Conservation (phyloP, 2,797 vertebrate species). For the Eospalax fontanierii region DNA sequence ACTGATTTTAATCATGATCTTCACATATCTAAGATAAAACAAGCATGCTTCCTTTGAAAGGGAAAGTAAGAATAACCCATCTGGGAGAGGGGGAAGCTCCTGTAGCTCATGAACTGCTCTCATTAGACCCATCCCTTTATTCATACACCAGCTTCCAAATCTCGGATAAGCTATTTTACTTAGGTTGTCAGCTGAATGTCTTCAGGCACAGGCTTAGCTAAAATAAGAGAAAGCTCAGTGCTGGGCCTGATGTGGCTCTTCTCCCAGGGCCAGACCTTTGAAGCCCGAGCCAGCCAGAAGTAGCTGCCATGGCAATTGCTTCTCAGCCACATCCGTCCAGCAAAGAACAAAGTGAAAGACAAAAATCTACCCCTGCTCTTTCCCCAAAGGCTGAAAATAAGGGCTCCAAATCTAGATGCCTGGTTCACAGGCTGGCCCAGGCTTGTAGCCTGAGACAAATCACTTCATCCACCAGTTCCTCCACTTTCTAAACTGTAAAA, state of each 20-base stretch:
- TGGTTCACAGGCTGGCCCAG: not conserved
- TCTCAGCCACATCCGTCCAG: not conserved
- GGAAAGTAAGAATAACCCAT: not conserved
- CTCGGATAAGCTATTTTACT: constrained; percentile 6
- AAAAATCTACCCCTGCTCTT: not conserved
- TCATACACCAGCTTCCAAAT: constrained; percentile 51
- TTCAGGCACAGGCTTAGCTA: constrained; percentile 48
- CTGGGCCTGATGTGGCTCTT: not conserved
- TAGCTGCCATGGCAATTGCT: not conserved
- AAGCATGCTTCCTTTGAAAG: constrained; percentile 8
- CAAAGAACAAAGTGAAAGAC: not conserved
- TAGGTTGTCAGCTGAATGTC: constrained; percentile 7
- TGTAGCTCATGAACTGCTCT: not conserved
- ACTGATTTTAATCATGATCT: constrained; percentile 32
- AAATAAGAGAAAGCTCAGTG: not conserved
- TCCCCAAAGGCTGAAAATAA: not conserved
- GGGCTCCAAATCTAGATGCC: not conserved
- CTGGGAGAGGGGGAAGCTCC: not conserved
- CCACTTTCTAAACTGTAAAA: constrained; percentile 5
- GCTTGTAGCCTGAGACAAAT: not conserved
- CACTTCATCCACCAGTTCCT: not conserved
- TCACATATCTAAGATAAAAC: constrained; percentile 50
- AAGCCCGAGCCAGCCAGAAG: not conserved
- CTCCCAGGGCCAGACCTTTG: constrained; percentile 43
- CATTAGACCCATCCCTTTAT: not conserved